Conservation (phyloP, 2,888 invertebrate genomes). For the Ichneumon xanthorius region DNA sequence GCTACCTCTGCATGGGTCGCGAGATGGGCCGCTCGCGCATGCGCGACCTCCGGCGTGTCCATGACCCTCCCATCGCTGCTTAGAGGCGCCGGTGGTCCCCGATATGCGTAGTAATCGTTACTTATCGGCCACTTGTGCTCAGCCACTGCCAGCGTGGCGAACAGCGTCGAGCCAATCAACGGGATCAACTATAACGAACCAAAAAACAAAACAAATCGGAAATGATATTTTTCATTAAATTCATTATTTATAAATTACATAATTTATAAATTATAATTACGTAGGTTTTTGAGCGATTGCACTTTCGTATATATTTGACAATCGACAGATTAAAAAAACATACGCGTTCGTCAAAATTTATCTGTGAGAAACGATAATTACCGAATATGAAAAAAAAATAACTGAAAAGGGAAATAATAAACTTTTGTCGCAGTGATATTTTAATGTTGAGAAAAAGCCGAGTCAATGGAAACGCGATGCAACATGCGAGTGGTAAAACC, state of each 20-base stretch:
- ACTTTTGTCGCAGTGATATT: neutral
- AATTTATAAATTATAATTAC: too few relatives aligned
- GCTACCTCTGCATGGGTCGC: conserved; percentile 75
- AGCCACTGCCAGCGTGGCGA: conserved; percentile 46
- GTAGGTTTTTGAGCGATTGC: too few relatives aligned
- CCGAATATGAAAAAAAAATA: neutral
- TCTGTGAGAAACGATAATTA: neutral
- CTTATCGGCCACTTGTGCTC: conserved; percentile 42
- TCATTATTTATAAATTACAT: too few relatives aligned
- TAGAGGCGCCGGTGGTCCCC: conserved; percentile 77
- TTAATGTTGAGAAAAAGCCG: neutral
- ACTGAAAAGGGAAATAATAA: neutral
- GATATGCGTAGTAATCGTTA: conserved; percentile 66
- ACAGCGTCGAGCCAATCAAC: conserved; percentile 47
- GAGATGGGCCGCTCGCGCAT: conserved; percentile 75
- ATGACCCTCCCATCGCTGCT: conserved; percentile 77
- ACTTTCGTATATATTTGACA: too few relatives aligned
- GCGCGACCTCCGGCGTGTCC: conserved; percentile 79
- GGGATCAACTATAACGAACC: conserved; percentile 39
- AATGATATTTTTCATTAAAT: neutral
- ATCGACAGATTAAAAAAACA: too few relatives aligned
- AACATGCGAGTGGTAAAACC: neutral
- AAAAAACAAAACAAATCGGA: conserved; percentile 2
- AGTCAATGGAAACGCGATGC: neutral
- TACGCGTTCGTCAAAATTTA: neutral